These are phyloP conservation scores for Pipa parva DNA, from an alignment of 2,113 vertebrate genomes.

Conservation along the genomic window DNA sequence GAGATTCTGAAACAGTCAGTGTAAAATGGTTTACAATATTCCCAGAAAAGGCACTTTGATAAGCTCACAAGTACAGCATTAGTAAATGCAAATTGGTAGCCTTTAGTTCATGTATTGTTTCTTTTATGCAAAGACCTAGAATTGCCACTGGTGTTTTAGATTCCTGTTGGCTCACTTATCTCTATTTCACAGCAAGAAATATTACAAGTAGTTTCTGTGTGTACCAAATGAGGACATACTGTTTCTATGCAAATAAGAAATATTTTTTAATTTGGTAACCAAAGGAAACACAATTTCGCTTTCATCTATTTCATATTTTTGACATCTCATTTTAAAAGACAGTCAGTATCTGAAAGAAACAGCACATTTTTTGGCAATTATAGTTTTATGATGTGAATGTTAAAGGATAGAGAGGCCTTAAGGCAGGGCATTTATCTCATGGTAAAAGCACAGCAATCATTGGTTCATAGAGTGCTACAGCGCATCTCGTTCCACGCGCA, in stretches of 20 bases:
- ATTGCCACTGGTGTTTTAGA: constrained; percentile 52
- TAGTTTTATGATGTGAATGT: background rate
- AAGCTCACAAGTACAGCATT: constrained; percentile 37
- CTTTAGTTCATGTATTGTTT: constrained; percentile 49
- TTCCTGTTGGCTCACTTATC: constrained; percentile 50
- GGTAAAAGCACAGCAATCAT: background rate
- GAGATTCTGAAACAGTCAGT: background rate
- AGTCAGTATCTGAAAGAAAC: constrained; percentile 22
- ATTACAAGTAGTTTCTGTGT: constrained; percentile 49
- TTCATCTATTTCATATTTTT: constrained; percentile 30
- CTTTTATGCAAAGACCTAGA: constrained; percentile 49
- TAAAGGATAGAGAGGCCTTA: background rate
- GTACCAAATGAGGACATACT: constrained; percentile 38
- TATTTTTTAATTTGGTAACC: constrained; percentile 37
- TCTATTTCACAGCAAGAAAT: constrained; percentile 51
- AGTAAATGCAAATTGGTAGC: constrained; percentile 41
- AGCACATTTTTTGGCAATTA: constrained; percentile 4
- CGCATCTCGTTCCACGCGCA: background rate
- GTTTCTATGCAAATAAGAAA: constrained; percentile 49
- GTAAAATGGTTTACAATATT: constrained; percentile 33
- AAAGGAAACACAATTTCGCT: constrained; percentile 30
- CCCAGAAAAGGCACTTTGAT: constrained; percentile 29
- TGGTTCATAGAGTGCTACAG: background rate
- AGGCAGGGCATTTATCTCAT: background rate
- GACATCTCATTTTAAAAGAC: constrained; percentile 11